phyloP scores from a whole-genome alignment of 2,797 vertebrate genomes.

The Chaetophractus vellerosus region DNA sequence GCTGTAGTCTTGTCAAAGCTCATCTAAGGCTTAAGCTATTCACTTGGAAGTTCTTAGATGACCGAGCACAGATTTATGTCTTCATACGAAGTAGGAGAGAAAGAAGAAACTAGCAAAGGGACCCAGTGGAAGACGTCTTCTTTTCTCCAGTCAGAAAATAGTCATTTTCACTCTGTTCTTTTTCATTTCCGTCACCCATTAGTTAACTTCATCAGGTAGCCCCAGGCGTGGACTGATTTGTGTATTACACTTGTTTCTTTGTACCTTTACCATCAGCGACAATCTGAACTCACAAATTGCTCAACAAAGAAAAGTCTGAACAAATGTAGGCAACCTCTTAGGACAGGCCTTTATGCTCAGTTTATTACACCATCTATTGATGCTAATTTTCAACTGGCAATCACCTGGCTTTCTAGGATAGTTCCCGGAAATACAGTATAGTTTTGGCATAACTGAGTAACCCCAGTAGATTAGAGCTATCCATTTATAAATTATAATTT shows the following conservation, averaged over 20 bases:
- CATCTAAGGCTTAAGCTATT: neutral
- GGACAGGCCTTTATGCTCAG: neutral
- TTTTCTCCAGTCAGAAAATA: neutral
- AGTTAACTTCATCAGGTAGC: neutral
- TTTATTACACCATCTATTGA: neutral
- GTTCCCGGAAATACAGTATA: neutral
- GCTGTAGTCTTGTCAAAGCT: neutral
- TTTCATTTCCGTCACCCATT: neutral
- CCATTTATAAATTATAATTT: slow-evolving; percentile 85
- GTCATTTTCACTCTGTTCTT: neutral
- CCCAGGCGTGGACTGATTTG: neutral
- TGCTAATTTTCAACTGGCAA: neutral
- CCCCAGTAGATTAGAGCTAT: slow-evolving; percentile 46
- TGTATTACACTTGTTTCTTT: neutral
- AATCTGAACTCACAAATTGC: neutral
- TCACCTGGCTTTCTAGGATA: neutral
- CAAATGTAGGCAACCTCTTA: slow-evolving; percentile 4
- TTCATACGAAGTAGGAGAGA: accelerated
- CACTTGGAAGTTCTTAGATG: neutral
- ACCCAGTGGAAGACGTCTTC: neutral
- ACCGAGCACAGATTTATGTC: neutral
- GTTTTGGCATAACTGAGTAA: slow-evolving; percentile 36
- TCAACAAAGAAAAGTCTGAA: slow-evolving; percentile 27
- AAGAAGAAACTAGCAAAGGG: neutral
- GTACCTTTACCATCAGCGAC: neutral